Percentiles rank a stretch among this genome's conserved stretches.
These are phyloP conservation scores for Drosophila pseudotalamancana DNA, from an alignment of 2,888 invertebrate genomes.

Conservation along the genomic window DNA sequence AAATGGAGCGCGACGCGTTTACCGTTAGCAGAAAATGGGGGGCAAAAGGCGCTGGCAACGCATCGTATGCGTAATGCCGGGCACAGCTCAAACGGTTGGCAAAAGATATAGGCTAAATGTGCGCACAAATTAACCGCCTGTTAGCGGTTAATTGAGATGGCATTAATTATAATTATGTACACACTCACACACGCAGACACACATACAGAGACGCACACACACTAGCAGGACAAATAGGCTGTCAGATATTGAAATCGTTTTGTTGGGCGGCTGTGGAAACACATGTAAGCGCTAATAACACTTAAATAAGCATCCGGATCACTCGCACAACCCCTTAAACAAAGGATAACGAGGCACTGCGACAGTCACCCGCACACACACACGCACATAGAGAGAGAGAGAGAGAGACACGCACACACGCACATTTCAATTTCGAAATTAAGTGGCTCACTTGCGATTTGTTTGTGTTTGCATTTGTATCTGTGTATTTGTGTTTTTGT, in stretches of 20 bases:
- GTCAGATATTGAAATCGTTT: slow-evolving; percentile 74
- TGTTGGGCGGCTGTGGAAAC: slow-evolving; percentile 52
- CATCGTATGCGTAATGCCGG: slow-evolving; percentile 49
- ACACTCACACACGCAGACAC: slow-evolving; percentile 21
- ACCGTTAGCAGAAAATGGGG: slow-evolving; percentile 20
- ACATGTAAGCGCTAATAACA: slow-evolving; percentile 78
- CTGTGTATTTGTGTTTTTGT: slow-evolving; percentile 50
- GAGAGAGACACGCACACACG: slow-evolving; percentile 10
- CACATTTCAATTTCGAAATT: slow-evolving; percentile 76
- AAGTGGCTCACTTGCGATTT: slow-evolving; percentile 70
- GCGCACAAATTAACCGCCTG: slow-evolving; percentile 71
- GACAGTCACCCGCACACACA: slow-evolving; percentile 9
- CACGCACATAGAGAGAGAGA: slow-evolving; percentile 8
- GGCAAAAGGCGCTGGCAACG: slow-evolving; percentile 1
- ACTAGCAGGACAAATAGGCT: slow-evolving; percentile 36
- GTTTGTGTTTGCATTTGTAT: slow-evolving; percentile 37
- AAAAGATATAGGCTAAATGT: slow-evolving; percentile 57
- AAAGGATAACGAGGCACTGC: slow-evolving; percentile 12
- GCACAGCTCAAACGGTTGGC: slow-evolving; percentile 42
- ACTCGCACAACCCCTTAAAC: slow-evolving; percentile 27
- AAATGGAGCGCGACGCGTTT: slow-evolving; percentile 34
- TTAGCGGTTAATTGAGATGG: slow-evolving; percentile 80
- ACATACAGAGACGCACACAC: slow-evolving; percentile 8
- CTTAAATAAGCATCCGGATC: slow-evolving; percentile 63
- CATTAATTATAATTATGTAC: slow-evolving; percentile 70